Evolutionary conservation across 1,140 invertebrate genomes (phyloP).

Genomic region (Drosophila orosa): DNA sequence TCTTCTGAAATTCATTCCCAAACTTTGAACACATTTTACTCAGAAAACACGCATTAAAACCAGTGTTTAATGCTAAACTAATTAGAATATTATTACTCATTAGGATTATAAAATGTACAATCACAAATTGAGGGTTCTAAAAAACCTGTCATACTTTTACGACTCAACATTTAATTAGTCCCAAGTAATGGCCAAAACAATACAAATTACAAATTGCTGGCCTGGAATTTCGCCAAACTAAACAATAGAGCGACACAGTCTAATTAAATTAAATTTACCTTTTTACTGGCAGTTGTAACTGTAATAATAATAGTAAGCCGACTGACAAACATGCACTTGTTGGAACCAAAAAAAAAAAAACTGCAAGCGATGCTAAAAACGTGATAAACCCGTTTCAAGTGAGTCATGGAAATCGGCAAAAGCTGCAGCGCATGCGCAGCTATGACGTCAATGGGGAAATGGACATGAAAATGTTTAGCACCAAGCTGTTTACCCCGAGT

Average conservation of each 20-base stretch:
- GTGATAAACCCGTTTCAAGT: conserved; percentile 16
- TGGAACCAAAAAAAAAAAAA: background rate
- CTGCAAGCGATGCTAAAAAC: conserved; percentile 4
- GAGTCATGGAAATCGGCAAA: conserved; percentile 14
- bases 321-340: conserved; percentile 2
- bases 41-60: background rate
- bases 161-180: background rate
- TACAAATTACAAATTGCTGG: conserved; percentile 1
- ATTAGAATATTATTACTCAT: background rate
- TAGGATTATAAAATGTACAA: background rate
- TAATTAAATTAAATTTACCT: background rate
- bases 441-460: conserved; percentile 54
- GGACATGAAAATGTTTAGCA: background rate
- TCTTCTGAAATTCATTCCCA: too few species aligned
- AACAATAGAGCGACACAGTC: background rate
- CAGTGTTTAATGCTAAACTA: background rate
- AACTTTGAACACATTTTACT: background rate
- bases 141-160: background rate
- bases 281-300: background rate
- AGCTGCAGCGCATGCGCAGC: conserved; percentile 39
- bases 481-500: conserved; percentile 4
- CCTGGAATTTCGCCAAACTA: background rate
- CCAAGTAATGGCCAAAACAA: background rate
- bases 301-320: background rate
- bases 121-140: background rate